A percentile compares a stretch with the other conserved stretches of the same genome.
These are phyloP conservation scores for Sebastes nivosus DNA, from an alignment of 2,797 vertebrate genomes.

Conservation along the genomic window DNA sequence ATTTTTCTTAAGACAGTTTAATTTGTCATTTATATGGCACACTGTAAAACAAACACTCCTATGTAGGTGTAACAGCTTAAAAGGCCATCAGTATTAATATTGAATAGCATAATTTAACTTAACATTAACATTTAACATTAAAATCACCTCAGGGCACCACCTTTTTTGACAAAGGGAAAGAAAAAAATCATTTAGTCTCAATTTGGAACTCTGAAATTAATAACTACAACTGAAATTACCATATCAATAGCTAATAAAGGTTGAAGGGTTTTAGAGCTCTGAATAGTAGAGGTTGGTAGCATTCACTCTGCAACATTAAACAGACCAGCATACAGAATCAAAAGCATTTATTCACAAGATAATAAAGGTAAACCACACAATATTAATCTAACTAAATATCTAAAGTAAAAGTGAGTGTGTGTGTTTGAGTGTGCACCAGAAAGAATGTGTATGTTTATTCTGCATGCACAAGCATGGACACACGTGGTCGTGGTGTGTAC, in stretches of 20 bases:
- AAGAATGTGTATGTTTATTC: neutral
- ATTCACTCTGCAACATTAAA: neutral
- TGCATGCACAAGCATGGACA: no score
- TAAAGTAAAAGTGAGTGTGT: neutral
- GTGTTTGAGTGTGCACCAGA: neutral
- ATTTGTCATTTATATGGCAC: conserved; percentile 19
- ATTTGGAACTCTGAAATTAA: neutral
- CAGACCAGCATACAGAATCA: neutral
- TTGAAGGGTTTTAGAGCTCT: neutral
- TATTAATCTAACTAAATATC: neutral
- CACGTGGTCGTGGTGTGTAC: neutral
- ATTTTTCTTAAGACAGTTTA: conserved; percentile 1
- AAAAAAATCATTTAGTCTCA: neutral
- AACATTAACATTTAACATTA: neutral
- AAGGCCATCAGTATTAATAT: neutral
- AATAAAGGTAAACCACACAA: neutral
- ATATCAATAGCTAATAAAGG: neutral
- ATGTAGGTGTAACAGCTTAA: neutral
- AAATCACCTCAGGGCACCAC: neutral
- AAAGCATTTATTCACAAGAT: neutral
- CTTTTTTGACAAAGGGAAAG: neutral
- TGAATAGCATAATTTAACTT: neutral
- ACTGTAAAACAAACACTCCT: conserved; percentile 16
- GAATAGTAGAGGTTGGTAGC: neutral
- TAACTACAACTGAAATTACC: neutral